Evolutionary conservation across 30 jellyfish, hydroid and myxozoan genomes (phyloP).

Genomic region (Sanderia malayensis): DNA sequence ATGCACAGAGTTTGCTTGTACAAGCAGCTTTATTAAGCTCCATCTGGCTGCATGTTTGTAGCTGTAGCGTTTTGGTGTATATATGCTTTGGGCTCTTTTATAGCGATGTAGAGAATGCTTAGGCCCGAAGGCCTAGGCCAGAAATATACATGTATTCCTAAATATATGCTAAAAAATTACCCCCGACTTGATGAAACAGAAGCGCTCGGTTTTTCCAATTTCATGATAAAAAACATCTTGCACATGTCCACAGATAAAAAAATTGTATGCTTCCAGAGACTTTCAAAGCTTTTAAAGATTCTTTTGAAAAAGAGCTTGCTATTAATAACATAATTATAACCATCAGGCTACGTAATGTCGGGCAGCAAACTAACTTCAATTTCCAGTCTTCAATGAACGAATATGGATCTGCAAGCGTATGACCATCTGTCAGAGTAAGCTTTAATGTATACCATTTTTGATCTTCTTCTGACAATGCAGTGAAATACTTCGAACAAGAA

Average conservation of each 20-base stretch:
- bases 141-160: too few species aligned
- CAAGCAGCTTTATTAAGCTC: slow-evolving; percentile 23
- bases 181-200: slow-evolving; percentile 41
- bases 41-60: slow-evolving; percentile 35
- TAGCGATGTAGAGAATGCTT: slow-evolving; percentile 26
- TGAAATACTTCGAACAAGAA: too few species aligned
- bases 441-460: background rate
- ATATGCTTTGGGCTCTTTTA: too few species aligned
- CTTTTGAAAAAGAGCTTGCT: background rate
- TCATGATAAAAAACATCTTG: slow-evolving; percentile 40
- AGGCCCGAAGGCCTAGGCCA: slow-evolving; percentile 27
- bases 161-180: too few species aligned
- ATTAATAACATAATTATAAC: too few species aligned
- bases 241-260: slow-evolving; percentile 46
- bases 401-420: slow-evolving; percentile 1
- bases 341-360: slow-evolving; percentile 3
- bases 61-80: too few species aligned
- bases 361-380: slow-evolving; percentile 1
- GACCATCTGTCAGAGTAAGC: too few species aligned
- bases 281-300: slow-evolving; percentile 19
- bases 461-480: too few species aligned
- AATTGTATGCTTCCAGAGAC: slow-evolving; percentile 46
- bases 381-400: background rate
- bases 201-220: slow-evolving; percentile 20
- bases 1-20: too few species aligned